phyloP scores from a whole-genome alignment of 2,113 vertebrate species.

The Egretta garzetta region DNA sequence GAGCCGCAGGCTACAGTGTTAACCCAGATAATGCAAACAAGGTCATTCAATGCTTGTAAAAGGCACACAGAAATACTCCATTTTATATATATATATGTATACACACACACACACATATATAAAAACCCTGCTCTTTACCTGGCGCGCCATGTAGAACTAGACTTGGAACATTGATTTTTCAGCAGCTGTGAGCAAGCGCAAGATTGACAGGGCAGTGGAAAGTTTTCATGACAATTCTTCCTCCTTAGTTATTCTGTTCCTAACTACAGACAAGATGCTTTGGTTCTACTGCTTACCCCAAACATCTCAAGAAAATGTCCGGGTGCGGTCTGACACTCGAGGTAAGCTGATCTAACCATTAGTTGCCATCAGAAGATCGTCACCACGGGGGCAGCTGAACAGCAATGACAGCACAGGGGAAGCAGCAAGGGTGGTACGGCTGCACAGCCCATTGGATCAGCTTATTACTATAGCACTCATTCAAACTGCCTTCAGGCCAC shows the following conservation, averaged over 20 bases:
- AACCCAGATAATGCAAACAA: conserved; percentile 52
- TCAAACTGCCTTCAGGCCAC: not conserved
- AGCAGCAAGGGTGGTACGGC: not conserved
- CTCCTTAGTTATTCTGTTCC: not conserved
- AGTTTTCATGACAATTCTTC: not conserved
- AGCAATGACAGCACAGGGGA: not conserved
- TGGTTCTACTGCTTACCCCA: not conserved
- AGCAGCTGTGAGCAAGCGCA: not conserved
- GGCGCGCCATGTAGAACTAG: not conserved
- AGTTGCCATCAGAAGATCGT: not conserved
- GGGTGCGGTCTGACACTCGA: not conserved
- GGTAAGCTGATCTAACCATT: not conserved
- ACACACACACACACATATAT: too few relatives aligned
- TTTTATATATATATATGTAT: not conserved
- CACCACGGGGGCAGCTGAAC: not conserved
- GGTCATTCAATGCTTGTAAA: conserved; percentile 24
- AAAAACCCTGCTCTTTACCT: not conserved
- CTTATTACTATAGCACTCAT: not conserved
- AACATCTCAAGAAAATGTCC: not conserved
- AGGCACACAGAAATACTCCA: conserved; percentile 4
- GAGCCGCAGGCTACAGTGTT: conserved; percentile 36
- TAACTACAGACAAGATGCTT: not conserved
- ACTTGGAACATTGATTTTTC: conserved; percentile 23
- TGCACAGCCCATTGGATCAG: conserved; percentile 6
- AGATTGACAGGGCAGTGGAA: not conserved